Conservation (phyloP, 2,113 vertebrate genomes). For the Anolis carolinensis region DNA sequence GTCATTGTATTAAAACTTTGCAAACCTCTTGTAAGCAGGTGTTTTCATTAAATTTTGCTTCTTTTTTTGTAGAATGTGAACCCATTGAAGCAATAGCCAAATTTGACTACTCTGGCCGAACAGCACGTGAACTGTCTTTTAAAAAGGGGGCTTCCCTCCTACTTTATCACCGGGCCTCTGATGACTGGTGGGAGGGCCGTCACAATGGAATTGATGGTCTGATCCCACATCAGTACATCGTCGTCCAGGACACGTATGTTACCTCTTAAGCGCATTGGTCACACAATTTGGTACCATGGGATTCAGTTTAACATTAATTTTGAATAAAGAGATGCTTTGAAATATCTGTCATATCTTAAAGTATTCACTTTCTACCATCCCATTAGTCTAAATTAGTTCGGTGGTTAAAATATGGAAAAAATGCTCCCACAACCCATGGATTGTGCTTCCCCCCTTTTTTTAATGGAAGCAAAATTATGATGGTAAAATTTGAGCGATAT, state of each 20-base stretch:
- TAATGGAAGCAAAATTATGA: too few species aligned
- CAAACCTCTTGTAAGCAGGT: neutral
- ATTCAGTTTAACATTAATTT: too few species aligned
- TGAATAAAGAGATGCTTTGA: too few species aligned
- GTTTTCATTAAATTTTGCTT: neutral
- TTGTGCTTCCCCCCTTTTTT: too few species aligned
- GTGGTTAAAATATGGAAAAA: too few species aligned
- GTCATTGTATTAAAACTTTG: neutral
- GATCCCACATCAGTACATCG: slow-evolving; percentile 95
- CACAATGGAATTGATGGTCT: slow-evolving; percentile 91
- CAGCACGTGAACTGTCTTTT: slow-evolving; percentile 90
- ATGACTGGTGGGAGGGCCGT: slow-evolving; percentile 96
- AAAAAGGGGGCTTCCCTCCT: slow-evolving; percentile 93
- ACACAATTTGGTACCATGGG: too few species aligned
- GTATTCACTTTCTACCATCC: too few species aligned
- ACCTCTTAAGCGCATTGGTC: neutral
- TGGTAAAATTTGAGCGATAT: too few species aligned
- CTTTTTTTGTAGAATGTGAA: slow-evolving; percentile 86
- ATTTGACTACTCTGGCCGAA: slow-evolving; percentile 93
- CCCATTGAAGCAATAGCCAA: slow-evolving; percentile 92
- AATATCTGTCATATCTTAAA: too few species aligned
- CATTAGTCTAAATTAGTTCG: too few species aligned
- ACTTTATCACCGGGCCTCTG: slow-evolving; percentile 90
- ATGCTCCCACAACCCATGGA: too few species aligned
- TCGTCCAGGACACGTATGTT: slow-evolving; percentile 92